Percentiles rank a stretch among this genome's conserved stretches.
Conservation (phyloP, 2,113 vertebrate genomes). For the Pangasianodon gigas region DNA sequence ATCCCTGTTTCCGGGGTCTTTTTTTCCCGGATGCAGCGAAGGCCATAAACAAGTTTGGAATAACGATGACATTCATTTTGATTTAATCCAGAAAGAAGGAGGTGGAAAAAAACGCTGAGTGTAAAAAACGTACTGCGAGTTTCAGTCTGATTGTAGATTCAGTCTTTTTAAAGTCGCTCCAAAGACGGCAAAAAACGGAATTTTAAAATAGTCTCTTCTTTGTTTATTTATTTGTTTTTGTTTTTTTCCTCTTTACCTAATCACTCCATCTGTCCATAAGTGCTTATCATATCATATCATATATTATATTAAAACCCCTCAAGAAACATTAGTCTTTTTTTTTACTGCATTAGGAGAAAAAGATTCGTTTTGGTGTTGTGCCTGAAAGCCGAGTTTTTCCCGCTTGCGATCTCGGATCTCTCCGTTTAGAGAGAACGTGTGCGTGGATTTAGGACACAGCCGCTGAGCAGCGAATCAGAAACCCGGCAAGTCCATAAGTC, state of each 20-base stretch:
- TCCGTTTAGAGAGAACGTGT: background rate
- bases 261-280: slow-evolving; percentile 72
- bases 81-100: slow-evolving; percentile 60
- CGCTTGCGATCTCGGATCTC: background rate
- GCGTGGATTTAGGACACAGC: slow-evolving; percentile 21
- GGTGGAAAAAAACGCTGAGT: background rate
- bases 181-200: slow-evolving; percentile 54
- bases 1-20: slow-evolving; percentile 66
- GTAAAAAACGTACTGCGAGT: slow-evolving; percentile 54
- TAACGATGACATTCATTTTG: slow-evolving; percentile 78
- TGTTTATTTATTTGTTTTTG: slow-evolving; percentile 51
- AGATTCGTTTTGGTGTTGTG: slow-evolving; percentile 78
- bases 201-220: slow-evolving; percentile 60
- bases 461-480: slow-evolving; percentile 36
- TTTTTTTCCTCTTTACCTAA: slow-evolving; percentile 35
- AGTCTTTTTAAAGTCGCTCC: slow-evolving; percentile 56
- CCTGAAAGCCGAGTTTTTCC: slow-evolving; percentile 65
- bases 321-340: slow-evolving; percentile 59
- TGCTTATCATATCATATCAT: slow-evolving; percentile 60
- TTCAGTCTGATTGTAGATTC: slow-evolving; percentile 67
- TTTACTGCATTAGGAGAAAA: slow-evolving; percentile 77
- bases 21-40: slow-evolving; percentile 60
- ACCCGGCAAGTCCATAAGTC: slow-evolving; percentile 63
- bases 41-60: slow-evolving; percentile 72
- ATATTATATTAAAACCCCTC: slow-evolving; percentile 67